phyloP scores from a whole-genome alignment of 2,797 vertebrate genomes.

The Thamnophis elegans region DNA sequence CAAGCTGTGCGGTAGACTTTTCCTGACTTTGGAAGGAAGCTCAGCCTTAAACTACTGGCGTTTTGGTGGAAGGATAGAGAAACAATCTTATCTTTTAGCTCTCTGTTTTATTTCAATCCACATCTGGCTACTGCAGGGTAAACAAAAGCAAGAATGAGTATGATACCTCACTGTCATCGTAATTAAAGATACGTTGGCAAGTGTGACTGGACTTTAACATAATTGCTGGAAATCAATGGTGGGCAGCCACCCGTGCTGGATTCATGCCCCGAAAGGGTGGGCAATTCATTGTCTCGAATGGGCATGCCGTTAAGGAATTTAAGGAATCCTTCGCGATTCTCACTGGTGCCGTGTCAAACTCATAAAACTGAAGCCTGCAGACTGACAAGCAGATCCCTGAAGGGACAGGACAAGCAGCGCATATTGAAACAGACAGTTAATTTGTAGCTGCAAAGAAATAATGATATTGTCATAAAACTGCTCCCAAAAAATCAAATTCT shows the following conservation, averaged over 20 bases:
- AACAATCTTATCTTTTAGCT: background rate
- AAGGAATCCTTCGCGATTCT: slow-evolving; percentile 57
- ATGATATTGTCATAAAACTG: slow-evolving; percentile 68
- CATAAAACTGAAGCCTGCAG: slow-evolving; percentile 56
- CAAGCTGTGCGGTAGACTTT: background rate
- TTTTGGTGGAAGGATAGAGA: background rate
- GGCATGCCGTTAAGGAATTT: slow-evolving; percentile 53
- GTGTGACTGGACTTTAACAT: slow-evolving; percentile 38
- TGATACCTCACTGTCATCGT: slow-evolving; percentile 39
- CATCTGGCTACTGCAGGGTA: background rate
- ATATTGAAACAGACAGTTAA: slow-evolving; percentile 70
- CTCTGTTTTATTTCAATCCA: background rate
- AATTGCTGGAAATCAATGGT: slow-evolving; percentile 53
- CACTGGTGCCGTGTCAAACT: slow-evolving; percentile 20
- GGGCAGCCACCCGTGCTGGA: slow-evolving; percentile 28
- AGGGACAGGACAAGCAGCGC: slow-evolving; percentile 57
- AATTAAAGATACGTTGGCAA: slow-evolving; percentile 54
- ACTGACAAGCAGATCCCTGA: slow-evolving; percentile 63
- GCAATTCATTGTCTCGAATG: slow-evolving; percentile 23
- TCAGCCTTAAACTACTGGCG: background rate
- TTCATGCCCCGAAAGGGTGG: slow-evolving; percentile 39
- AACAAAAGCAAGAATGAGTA: slow-evolving; percentile 29
- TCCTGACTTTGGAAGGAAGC: background rate
- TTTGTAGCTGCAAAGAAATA: slow-evolving; percentile 71
- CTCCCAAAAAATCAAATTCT: slow-evolving; percentile 60